Base-by-base conservation (phyloP, 2,113 vertebrate species). In the Gnathonemus echidnorhynchus region DNA sequence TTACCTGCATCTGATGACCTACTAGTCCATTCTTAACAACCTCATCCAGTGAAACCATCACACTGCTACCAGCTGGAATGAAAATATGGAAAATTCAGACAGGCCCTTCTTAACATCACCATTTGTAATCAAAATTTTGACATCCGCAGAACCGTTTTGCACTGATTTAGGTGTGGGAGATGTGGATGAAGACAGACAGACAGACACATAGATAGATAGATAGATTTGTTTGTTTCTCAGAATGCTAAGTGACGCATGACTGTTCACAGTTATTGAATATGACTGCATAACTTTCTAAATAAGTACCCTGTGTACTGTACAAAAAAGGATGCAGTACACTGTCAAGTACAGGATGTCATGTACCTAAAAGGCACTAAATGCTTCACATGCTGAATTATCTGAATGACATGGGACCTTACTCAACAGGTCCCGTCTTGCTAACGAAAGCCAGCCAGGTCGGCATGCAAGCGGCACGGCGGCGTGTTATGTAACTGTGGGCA, bases 401-500 rank as follows among this genome's bases (percentile, higher is more conserved):
- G 62, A 70, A 70, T 70, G 62, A 70, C 62, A 31, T 80, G 74
- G 13, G 74, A 17, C 17, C 13, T 42, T 3, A 8, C 5, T 80
- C 31, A 80, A 42, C 74, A 80, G 74, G 35, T 42, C 35, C 11
- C 13, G 5, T 42, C 35, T 19, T 6, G 35, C 35, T 39, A 80
- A 39, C n/a, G 62, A 70, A 31, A 88, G 74, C 77, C 86, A n/a
- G 15, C 62, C 62, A 50, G 48, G 90, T 39, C 24, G 19, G 56
- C 52, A 13, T 4, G 66, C 83, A 35, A 13, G 19, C 35, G 1
- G 10, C 62, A 45, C 3, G 86, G 8, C 39, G 35, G n/a, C 4
- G 3, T 21, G 39, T 90, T 90, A 88, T 85, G 52, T 88, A 90
- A 90, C 87, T 1, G 77, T 45, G 13, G 45, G 70, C 86, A 90